Evolutionary conservation across 2,888 invertebrate species (phyloP).

Genomic region (Tiliacea aurago): DNA sequence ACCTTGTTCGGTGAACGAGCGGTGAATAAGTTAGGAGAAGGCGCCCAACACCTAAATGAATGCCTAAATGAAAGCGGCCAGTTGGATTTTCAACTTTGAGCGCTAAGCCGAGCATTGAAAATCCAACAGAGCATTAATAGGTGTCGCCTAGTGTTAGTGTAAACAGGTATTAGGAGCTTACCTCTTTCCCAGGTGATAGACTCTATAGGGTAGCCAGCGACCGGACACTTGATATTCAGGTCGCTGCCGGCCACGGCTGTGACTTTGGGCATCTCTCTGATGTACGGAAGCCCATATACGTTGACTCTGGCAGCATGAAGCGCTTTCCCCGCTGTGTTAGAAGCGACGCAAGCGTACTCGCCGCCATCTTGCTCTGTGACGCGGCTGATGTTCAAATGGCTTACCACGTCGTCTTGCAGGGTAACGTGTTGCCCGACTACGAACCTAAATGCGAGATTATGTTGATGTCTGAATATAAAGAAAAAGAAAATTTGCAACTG

Average conservation of each 20-base stretch:
- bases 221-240: constrained; percentile 96
- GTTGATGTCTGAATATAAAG: constrained; percentile 57
- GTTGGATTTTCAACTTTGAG: neutral
- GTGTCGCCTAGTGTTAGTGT: neutral
- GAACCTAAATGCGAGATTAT: constrained; percentile 90
- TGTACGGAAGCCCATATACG: constrained; percentile 96
- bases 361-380: constrained; percentile 97
- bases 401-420: constrained; percentile 97
- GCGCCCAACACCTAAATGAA: neutral
- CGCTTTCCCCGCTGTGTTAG: constrained; percentile 95
- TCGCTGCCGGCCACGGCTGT: constrained; percentile 96
- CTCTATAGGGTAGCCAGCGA: constrained; percentile 97
- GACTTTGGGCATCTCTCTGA: constrained; percentile 96
- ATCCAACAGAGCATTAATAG: neutral
- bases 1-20: constrained; percentile 47
- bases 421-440: constrained; percentile 98
- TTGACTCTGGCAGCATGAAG: constrained; percentile 96
- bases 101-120: neutral
- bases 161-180: constrained; percentile 78
- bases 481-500: constrained; percentile 39
- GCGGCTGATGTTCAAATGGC: constrained; percentile 97
- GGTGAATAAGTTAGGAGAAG: constrained; percentile 39
- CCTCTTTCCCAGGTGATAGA: constrained; percentile 97
- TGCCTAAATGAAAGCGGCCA: neutral
- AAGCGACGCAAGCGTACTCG: constrained; percentile 96